Evolutionary conservation across 1,140 invertebrate species (phyloP), one percentile per base, ranked within the genome.

Genomic region (Drosophila paulistorum): DNA sequence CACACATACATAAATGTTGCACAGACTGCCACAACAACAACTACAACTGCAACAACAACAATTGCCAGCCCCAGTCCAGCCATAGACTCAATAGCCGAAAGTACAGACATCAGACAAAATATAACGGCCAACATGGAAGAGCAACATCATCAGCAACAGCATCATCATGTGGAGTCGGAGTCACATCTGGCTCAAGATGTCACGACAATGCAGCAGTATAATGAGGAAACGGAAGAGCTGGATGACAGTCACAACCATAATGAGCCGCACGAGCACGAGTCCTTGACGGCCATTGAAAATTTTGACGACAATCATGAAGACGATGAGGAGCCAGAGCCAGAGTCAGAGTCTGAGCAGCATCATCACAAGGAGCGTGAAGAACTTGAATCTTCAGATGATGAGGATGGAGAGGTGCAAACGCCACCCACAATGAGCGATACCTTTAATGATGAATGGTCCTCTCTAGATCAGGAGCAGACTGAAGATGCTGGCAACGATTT

Each of bases 361-460:
- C 14, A 69, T 20, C 48, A 70, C 10, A 51, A 59, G 35, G 81
- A 85, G 33, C 82, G 82, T 1, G 82, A 91, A 48, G 74, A 91
- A 33, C 23, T 87, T 20, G 81, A 85, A 20, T 91, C 86, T 6
- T 91, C 86, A 0, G 89, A 85, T 9, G 90, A 91, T 45, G 87
- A 90, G 45, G 83, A 71, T 20, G 71, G 37, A 11, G 65, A 61
- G 4, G 9, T 3, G n/a, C 48, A 17, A 73, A 42, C 7, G 77
- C 41, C 1, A 51, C 71, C 1, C 30, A 74, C 7, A 58, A 91
- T 91, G 90, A 90, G 81, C 54, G 79, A 79, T 7, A 77, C 71
- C n/a, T 90, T 90, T 39, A 87, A 91, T 42, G 75, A 80, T 2
- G 90, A 91, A 61, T 91, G 90, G 90, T 64, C 69, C 5, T 58